Evolutionary conservation across 1,140 invertebrate genomes (phyloP), one percentile per base, ranked within the genome.

Genomic region (Drosophila cardini): DNA sequence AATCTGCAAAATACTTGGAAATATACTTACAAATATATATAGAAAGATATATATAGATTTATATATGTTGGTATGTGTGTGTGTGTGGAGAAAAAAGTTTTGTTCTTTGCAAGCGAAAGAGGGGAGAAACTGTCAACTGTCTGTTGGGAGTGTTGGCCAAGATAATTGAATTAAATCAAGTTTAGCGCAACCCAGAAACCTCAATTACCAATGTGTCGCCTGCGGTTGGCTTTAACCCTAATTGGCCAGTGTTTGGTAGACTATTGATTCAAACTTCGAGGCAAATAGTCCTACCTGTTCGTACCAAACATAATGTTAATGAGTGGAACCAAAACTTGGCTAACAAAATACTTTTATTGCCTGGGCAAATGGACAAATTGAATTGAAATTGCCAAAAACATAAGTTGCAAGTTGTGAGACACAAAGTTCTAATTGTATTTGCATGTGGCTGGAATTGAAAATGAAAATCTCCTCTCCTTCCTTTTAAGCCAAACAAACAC

Each of bases 171-270:
- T 83, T 78, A 61, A 72, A 83, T 65, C 67, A 72, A 75, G 64
- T 78, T 84, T 69, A 16, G 45, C 42, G 48, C 72, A 84, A 74
- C 76, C 80, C 53, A 84, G 69, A 84, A 84, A 84, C 81, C 76
- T 71, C 80, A 82, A 83, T 83, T 72, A 72, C 80, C 80, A 74
- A 78, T 52, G 30, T 84, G 79, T 84, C 76, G 83, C 72, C 21
- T 26, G 21, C 21, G 7, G 21, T 30, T 84, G 80, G 84, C 81
- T 80, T 84, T 84, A 84, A 84, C 81, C 80, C 68, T 84, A 84
- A 84, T 84, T 84, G 76, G 71, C 71, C 45, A 61, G 72, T 75
- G 70, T 56, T 43, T 15, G 42, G 42, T n/a, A 46, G 43, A 43
- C 57, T 18, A 18, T 36, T 38, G 60, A 26, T 15, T 50, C 5